Evolutionary conservation across 2,113 vertebrate genomes (phyloP).

Genomic region (Aix galericulata): DNA sequence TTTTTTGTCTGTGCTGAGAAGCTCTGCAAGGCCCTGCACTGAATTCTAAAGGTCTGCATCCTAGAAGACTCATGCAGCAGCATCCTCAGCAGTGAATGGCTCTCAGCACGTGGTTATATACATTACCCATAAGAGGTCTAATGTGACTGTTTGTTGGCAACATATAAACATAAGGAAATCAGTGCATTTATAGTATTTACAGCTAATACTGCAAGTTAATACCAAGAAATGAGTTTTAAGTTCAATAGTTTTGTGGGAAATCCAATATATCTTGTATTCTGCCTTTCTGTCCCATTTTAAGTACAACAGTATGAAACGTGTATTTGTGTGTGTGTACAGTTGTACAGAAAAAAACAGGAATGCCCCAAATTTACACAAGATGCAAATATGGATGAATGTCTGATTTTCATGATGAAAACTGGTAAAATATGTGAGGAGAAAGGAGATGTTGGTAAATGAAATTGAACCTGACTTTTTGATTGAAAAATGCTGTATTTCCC

Average conservation of each 20-base stretch:
- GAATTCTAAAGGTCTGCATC: not conserved
- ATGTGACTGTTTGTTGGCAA: not conserved
- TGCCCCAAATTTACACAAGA: not conserved
- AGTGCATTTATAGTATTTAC: not conserved
- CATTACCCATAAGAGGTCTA: not conserved
- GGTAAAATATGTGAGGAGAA: not conserved
- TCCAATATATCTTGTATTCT: not conserved
- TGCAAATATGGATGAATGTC: not conserved
- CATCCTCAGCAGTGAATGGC: not conserved
- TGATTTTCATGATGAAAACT: not conserved
- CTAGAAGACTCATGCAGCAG: not conserved
- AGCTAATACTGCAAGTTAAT: not conserved
- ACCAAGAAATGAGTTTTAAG: not conserved
- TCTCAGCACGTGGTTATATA: not conserved
- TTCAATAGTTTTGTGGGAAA: not conserved
- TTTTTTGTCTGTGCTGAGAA: not conserved
- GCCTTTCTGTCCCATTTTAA: not conserved
- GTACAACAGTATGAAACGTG: not conserved
- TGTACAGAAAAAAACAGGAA: not conserved
- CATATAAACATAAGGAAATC: not conserved
- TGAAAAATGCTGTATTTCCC: slow-evolving; percentile 15
- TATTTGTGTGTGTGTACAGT: not conserved
- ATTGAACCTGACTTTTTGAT: slow-evolving; percentile 3
- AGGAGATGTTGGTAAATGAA: not conserved
- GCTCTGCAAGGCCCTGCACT: not conserved